phyloP scores from a whole-genome alignment of 1,140 invertebrate species.

The Papilio machaon region DNA sequence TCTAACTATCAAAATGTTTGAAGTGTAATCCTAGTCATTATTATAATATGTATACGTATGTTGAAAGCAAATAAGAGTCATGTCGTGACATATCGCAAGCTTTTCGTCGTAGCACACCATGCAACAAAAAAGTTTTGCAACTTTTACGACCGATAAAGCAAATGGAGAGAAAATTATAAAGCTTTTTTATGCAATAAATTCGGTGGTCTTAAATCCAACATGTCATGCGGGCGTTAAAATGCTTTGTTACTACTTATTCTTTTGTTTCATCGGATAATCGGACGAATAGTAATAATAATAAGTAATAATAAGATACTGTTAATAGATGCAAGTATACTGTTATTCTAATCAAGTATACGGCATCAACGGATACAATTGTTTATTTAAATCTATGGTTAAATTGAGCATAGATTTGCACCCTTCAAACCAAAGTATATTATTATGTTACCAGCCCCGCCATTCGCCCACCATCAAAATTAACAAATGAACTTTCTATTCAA shows the following conservation, averaged over 20 bases:
- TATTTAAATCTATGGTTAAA: not conserved
- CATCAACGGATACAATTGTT: too few relatives aligned
- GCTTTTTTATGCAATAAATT: not conserved
- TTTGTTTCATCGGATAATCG: too few relatives aligned
- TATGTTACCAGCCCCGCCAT: not conserved
- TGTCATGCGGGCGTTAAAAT: not conserved
- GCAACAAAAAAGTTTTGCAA: conserved; percentile 28
- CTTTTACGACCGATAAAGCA: conserved; percentile 12
- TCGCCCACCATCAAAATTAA: not conserved
- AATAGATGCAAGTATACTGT: too few relatives aligned
- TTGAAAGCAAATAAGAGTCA: conserved; percentile 9
- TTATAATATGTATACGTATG: not conserved
- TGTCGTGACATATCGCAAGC: conserved; percentile 27
- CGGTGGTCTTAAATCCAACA: not conserved
- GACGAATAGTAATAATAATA: too few relatives aligned
- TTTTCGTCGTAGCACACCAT: conserved; percentile 4
- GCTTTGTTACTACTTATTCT: not conserved
- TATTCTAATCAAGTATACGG: too few relatives aligned
- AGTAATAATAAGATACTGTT: too few relatives aligned
- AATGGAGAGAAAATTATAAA: not conserved
- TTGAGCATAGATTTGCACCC: not conserved
- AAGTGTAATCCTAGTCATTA: conserved; percentile 16
- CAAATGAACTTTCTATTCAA: conserved; percentile 14
- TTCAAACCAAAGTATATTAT: not conserved
- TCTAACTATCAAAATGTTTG: not conserved